Evolutionary conservation across 2,113 vertebrate genomes (phyloP).

Genomic region (Spheniscus mendiculus): DNA sequence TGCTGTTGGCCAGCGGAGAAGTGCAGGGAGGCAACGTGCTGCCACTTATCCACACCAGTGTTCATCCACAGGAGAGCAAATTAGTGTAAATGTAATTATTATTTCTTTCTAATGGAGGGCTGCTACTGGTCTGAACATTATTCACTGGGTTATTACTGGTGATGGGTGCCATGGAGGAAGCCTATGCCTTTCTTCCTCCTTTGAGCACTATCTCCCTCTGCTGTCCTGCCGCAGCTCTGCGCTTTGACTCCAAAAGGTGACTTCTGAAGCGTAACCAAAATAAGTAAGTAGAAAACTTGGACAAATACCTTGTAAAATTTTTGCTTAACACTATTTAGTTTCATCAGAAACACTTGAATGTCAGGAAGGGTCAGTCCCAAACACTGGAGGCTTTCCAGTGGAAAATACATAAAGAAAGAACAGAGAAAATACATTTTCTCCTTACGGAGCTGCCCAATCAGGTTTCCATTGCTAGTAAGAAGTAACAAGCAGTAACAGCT

Average conservation of each 20-base stretch:
- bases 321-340: not conserved
- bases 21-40: not conserved
- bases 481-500: not conserved
- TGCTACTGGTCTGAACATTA: not conserved
- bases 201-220: slow-evolving; percentile 50
- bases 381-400: not conserved
- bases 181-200: not conserved
- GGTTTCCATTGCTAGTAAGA: not conserved
- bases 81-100: not conserved
- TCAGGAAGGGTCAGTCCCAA: not conserved
- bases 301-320: not conserved
- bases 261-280: not conserved
- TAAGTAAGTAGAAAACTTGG: not conserved
- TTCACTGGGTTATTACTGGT: not conserved
- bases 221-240: not conserved
- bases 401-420: not conserved
- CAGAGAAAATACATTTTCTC: not conserved
- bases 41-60: not conserved
- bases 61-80: not conserved
- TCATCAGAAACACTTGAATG: not conserved
- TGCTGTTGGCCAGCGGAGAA: not conserved
- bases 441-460: not conserved
- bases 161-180: not conserved
- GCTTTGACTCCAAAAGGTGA: not conserved
- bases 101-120: not conserved